These are phyloP conservation scores for Mesorhabditis sp. DNA, from an alignment of 2,888 invertebrate species.

Conservation along the genomic window DNA sequence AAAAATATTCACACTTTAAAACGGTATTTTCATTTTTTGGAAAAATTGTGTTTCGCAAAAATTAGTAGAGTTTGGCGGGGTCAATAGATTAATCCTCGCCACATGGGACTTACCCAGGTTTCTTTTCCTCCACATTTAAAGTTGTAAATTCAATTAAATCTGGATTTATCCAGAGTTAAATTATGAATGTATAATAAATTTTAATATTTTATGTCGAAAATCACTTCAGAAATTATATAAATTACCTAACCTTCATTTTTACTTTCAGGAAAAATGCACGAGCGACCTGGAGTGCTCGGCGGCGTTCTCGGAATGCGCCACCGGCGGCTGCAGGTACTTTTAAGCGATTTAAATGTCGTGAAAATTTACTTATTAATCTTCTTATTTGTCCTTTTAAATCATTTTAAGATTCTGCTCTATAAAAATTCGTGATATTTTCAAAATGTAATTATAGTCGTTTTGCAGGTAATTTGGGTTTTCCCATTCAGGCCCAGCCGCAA, in stretches of 20 bases:
- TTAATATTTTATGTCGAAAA: neutral
- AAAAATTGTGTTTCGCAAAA: too few species aligned
- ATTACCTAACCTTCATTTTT: neutral
- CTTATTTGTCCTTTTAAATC: neutral
- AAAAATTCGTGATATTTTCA: neutral
- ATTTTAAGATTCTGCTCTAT: neutral
- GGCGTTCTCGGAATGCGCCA: constrained; percentile 51
- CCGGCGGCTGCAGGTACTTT: constrained; percentile 43
- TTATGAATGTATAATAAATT: neutral
- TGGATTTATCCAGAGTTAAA: neutral
- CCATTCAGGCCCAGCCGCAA: too few species aligned
- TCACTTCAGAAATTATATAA: neutral
- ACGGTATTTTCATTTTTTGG: too few species aligned
- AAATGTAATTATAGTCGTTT: neutral
- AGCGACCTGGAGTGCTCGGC: constrained; percentile 52
- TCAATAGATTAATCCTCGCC: too few species aligned
- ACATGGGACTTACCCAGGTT: too few species aligned
- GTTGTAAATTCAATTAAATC: neutral
- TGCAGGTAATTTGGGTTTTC: too few species aligned
- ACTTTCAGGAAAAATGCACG: constrained; percentile 46
- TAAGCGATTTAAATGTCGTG: neutral
- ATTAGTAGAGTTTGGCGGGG: too few species aligned
- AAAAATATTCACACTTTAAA: too few species aligned
- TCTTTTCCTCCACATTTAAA: too few species aligned
- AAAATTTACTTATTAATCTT: neutral